Base-by-base conservation (phyloP, 2,797 vertebrate species). In the Myotis myotis region DNA sequence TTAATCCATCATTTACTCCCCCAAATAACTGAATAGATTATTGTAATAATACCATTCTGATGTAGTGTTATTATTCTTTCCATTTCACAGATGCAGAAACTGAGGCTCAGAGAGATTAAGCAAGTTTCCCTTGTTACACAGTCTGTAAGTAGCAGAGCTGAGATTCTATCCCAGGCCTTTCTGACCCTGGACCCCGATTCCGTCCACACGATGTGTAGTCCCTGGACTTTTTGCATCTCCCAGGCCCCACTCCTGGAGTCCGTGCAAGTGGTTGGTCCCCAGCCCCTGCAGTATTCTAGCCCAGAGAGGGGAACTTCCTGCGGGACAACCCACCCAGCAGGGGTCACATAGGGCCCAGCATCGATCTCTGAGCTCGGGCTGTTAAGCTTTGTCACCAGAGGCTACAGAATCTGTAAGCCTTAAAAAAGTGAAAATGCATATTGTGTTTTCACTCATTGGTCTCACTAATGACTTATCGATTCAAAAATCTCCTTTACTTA, bases 401-500 rank as follows among this genome's bases (percentile, higher is more conserved):
- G 62, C 62, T 86, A 80, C 6, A 85, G 76, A 93, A 92, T 44
- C 11, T 53, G 10, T 60, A 84, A 79, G 68, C 5, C 33, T 91
- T 76, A 51, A 87, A 70, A 92, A 64, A 91, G 41, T 68, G 38
- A 79, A 96, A 96, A 91, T 79, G 19, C 15, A 78, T 49, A 87
- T 89, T 94, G n/a, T 79, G 41, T 81, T 96, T 93, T 89, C 62
- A 95, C 53, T 93, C 81, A 93, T 1, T 89, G 62, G 80, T 89
- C 33, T 96, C 68, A 74, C 72, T 93, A 93, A 95, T 93, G 78
- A 93, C 91, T 92, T 94, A 93, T 25, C 17, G 68, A 96, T 85
- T 91, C 19, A 91, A 93, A 96, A 70, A 84, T 89, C 55, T 91
- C n/a, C 66, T 95, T 90, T 89, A 81, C 66, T 95, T 95, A 86